Base-by-base conservation (phyloP, 2,888 invertebrate genomes). In the Drosophila nr. perissopoda region DNA sequence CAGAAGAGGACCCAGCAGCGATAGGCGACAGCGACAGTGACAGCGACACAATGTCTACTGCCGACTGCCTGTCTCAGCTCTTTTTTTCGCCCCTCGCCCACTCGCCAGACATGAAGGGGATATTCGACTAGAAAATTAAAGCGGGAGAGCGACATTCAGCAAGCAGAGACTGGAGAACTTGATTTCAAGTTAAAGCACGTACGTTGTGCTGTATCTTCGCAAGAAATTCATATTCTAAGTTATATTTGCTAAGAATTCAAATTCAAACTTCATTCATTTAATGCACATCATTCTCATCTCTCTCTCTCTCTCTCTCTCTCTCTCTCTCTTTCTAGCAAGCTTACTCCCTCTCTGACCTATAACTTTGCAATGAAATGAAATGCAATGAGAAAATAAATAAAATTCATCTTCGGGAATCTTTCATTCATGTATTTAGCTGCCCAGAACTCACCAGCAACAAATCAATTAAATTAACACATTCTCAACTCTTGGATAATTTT, bases 1-100 rank as follows among this genome's bases (percentile, higher is more conserved):
- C 56, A 40, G 63, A 62, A 21, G 60, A 68, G 38, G 27, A 27
- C 27, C 1, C 59, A 29, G 42, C 21, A 61, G 25, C 40, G 36
- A 25, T 33, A 51, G 60, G 25, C 40, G 36, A 25, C 33, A 51
- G 60, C 40, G 36, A 27, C 38, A 51, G 54, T 36, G 59, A 49
- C 61, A 72, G 82, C 87, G 79, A 82, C 88, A 69, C 69, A 67
- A 59, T 82, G 85, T 84, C 85, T 85, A 59, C 69, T 29, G 64
- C 57, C 57, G 16, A 29, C 58, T 63, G 64, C 48, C 63, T 73
- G 59, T 67, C 54, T 68, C 68, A 63, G 48, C 64, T 59, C 67
- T 53, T 69, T 71, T 56, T 29, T 25, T 13, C 34, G 29, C 34
- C 25, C 48, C 65, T 13, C 27, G 11, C 21, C 25, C 4, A 18